Evolutionary conservation across 1,140 invertebrate species (phyloP), one percentile per base, ranked within the genome.

Genomic region (Drosophila truncata): DNA sequence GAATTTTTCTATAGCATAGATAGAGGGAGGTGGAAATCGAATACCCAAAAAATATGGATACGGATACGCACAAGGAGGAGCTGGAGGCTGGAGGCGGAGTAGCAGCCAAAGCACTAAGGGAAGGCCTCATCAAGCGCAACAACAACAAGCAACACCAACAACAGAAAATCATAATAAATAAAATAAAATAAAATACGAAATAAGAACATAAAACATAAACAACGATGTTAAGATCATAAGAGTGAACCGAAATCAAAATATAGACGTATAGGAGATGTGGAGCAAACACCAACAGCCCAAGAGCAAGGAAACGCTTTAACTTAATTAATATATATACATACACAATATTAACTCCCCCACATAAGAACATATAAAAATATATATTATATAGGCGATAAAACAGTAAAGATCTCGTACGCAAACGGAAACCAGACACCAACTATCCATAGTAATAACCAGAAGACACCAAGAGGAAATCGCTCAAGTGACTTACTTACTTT

Each of bases 1-100:
- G 39, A 63, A 74, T 72, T 61, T 74, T 74, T 74, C 29, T 74
- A 63, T 55, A 74, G 55, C 33, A 62, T 75, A 52, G 49, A 63
- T 50, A 63, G 59, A 55, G n/a, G 35, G 66, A 52, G 13, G 27
- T 27, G 35, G 29, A 27, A 35, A 41, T 46, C 33, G 59, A 35
- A 69, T 50, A 69, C 61, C 37, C 33, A 27, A n/a, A 8, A 27
- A n/a, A 8, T 29, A 25, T 23, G 46, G 47, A 52, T 14, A 61
- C 50, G 67, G 29, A 46, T 37, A 55, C 20, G 37, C 49, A 27
- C 20, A 46, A 54, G n/a, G 37, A 61, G 29, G 25, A 67, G n/a
- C 35, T 27, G n/a, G n/a, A 16, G 14, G 44, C n/a, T 4, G 23
- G 6, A 14, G 42, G 13, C 27, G 20, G 2, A 27, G 37, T 18